Conservation (phyloP, 2,113 vertebrate species). For the Pluvianellus socialis region DNA sequence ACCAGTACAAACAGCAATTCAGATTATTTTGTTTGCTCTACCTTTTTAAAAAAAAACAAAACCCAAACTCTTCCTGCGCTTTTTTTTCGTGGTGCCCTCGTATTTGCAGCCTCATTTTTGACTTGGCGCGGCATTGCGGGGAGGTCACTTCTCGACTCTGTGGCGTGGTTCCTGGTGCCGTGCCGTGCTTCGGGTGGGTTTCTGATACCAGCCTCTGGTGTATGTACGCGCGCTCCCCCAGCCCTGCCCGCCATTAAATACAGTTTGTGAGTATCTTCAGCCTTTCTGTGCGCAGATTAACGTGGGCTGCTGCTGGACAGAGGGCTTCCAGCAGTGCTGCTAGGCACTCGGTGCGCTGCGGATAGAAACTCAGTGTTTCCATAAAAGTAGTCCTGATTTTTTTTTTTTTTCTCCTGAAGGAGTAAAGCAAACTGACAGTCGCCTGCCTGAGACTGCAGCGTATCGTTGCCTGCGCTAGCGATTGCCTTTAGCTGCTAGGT, state of each 20-base stretch:
- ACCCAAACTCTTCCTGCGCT: background rate
- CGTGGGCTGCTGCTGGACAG: background rate
- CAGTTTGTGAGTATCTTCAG: no score
- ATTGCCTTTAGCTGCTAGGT: background rate
- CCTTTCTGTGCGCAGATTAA: background rate
- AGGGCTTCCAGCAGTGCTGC: background rate
- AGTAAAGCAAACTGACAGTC: background rate
- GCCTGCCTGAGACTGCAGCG: accelerated
- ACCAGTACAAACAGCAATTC: background rate
- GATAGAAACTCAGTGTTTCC: background rate
- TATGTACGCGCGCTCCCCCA: background rate
- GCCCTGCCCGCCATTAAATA: background rate
- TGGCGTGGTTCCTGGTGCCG: background rate
- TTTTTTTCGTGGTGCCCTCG: background rate
- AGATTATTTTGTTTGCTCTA: conserved; percentile 1
- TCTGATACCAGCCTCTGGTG: background rate
- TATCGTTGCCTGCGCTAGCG: background rate
- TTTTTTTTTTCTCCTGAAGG: background rate
- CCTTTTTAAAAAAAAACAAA: background rate
- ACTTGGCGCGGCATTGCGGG: background rate
- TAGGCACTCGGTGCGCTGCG: background rate
- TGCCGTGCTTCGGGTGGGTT: background rate
- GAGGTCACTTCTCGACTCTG: background rate
- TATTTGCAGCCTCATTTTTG: background rate
- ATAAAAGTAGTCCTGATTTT: background rate